Base-by-base conservation (phyloP, 2,113 vertebrate species). In the Sturnus vulgaris region DNA sequence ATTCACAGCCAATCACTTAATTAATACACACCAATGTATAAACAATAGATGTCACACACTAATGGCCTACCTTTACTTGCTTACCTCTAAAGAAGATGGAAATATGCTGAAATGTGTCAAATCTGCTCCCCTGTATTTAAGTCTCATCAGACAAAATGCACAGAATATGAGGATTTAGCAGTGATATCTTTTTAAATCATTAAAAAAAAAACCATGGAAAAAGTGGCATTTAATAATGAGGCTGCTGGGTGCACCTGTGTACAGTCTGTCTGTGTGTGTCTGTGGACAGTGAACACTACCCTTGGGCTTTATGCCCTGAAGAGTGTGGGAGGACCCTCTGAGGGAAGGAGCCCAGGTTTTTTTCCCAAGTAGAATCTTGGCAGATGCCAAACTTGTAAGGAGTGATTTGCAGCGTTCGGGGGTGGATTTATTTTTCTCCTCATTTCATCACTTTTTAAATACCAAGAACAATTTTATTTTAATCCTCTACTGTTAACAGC, bases 351-450 rank as follows among this genome's bases (percentile, higher is more conserved):
- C 30, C 22, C 12, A 7, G 27, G 0, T 0, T 61, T 78, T 81
- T 91, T 92, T 66, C 33, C 56, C 49, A 80, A 88, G 68, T 42
- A 86, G 69, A 56, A 71, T 90, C 82, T 88, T 93, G 72, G 77
- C 88, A 93, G 68, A 68, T 92, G 88, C 72, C 85, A 85, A 86
- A 83, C 79, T 86, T 86, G 28, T 40, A 86, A 80, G 63, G 40
- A 96, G 27, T 88, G 77, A 89, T 96, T 88, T 96, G 79, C 85
- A 92, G 93, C 1, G 0, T 83, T 95, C 94, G 93, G 69, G 82
- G 95, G 96, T 68, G 96, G 96, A 78, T 96, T 96, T 96, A 88
- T 94, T 94, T 97, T 96, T 94, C 82, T 96, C 79, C 76, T 94
- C 15, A 0, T 92, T 94, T 94, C 79, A 90, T 88, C 93, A 95